phyloP scores from a whole-genome alignment of 2,113 vertebrate genomes.

The Pantherophis guttatus region DNA sequence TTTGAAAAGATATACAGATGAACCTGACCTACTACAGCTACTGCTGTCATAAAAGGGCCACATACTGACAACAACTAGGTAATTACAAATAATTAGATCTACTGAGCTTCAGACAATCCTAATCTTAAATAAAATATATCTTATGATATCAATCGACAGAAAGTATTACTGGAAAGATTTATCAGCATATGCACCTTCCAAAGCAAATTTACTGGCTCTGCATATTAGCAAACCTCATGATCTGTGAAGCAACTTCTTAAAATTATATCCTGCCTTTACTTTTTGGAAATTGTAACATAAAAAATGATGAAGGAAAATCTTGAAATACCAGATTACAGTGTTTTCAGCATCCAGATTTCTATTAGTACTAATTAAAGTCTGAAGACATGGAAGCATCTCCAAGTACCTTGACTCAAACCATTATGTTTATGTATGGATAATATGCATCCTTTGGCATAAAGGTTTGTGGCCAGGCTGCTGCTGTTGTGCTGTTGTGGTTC shows the following conservation, averaged over 20 bases:
- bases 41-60: slow-evolving; percentile 82
- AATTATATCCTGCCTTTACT: slow-evolving; percentile 29
- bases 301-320: slow-evolving; percentile 9
- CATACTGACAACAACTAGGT: slow-evolving; percentile 83
- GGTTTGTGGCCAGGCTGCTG: not conserved
- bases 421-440: not conserved
- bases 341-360: not conserved
- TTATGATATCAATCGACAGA: slow-evolving; percentile 78
- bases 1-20: slow-evolving; percentile 98
- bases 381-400: not conserved
- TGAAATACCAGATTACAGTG: slow-evolving; percentile 24
- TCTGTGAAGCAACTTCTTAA: slow-evolving; percentile 63
- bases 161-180: slow-evolving; percentile 70
- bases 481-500: not conserved
- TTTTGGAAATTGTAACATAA: slow-evolving; percentile 31
- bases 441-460: not conserved
- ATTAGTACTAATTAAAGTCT: not conserved
- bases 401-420: not conserved
- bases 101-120: slow-evolving; percentile 85
- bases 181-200: slow-evolving; percentile 69
- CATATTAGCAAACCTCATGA: slow-evolving; percentile 60
- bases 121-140: slow-evolving; percentile 93
- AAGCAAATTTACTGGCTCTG: slow-evolving; percentile 70
- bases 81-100: slow-evolving; percentile 98
- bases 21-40: slow-evolving; percentile 86